Base-by-base conservation (phyloP, 2,113 vertebrate species). In the Oxyruncus cristatus region DNA sequence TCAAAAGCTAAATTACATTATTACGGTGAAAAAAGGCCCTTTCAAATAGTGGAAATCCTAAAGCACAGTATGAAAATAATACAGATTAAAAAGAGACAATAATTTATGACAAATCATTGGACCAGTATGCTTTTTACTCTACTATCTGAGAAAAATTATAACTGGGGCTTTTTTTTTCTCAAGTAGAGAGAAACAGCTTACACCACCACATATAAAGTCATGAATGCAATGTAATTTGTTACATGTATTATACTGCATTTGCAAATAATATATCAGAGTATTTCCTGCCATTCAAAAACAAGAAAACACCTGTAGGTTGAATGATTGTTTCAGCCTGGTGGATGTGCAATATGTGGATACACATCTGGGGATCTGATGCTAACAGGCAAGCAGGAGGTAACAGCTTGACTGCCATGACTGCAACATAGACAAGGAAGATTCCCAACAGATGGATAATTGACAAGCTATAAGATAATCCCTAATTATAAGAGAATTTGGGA, bases 401-500 rank as follows among this genome's bases (percentile, higher is more conserved):
- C 47, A 88, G 61, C 58, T 39, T 75, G 50, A 70, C 47, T 89
- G 53, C 37, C 95, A 30, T 4, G 18, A 67, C 10, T 56, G 50
- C 26, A 66, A 75, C 27, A 46, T 18, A 85, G 76, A 82, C 68
- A 70, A 75, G 65, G 44, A 76, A 46, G 37, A 67, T 86, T 94
- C 85, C 65, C 39, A 92, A 46, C 81, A 90, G 72, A 88, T 74
- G 44, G 81, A 41, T 70, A 94, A 95, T 41, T 83, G 84, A 79
- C 80, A 83, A 39, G 66, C 37, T 62, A 18, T n/a, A 85, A 94
- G 24, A 67, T 88, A 96, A 93, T 95, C 84, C 53, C 81, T 81
- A 96, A 97, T 94, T 95, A 94, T 49, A 61, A 83, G 62, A 92
- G 53, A 97, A 97, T 87, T 95, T 89, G 65, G 53, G 71, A 93